Evolutionary conservation across 2,888 invertebrate species (phyloP).

Genomic region (Ichneumon xanthorius): DNA sequence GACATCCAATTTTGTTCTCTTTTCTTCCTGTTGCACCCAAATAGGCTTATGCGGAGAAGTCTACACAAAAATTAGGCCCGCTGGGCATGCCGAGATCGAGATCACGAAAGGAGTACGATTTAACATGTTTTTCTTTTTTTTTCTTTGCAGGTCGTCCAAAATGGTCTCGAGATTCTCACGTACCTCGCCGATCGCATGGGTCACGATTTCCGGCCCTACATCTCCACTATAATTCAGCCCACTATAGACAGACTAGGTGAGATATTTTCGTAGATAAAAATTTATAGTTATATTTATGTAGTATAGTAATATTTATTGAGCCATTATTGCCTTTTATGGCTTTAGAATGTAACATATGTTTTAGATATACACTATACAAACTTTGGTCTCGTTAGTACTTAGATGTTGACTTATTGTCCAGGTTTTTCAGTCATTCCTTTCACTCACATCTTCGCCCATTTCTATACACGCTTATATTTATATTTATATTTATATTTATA

Average conservation of each 20-base stretch:
- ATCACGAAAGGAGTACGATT: background rate
- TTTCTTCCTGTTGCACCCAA: conserved; percentile 14
- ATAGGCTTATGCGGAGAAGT: background rate
- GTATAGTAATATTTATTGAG: too few species aligned
- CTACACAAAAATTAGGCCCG: background rate
- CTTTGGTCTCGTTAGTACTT: too few species aligned
- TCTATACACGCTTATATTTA: too few species aligned
- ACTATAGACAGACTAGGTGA: conserved; percentile 92
- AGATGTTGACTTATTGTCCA: too few species aligned
- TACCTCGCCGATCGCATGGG: conserved; percentile 95
- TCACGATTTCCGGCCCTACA: conserved; percentile 94
- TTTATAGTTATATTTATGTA: conserved; percentile 14
- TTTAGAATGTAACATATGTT: too few species aligned
- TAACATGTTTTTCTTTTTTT: conserved; percentile 12
- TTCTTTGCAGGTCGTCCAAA: conserved; percentile 91
- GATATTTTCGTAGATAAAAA: conserved; percentile 67
- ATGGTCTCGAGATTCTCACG: conserved; percentile 95
- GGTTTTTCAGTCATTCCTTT: too few species aligned
- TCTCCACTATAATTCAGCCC: conserved; percentile 93
- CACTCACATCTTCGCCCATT: too few species aligned
- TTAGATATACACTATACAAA: too few species aligned
- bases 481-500: conserved; percentile 20
- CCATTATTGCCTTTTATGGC: too few species aligned
- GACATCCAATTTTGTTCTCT: conserved; percentile 49
- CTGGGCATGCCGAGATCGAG: background rate